Conservation (phyloP, 2,797 vertebrate genomes). For the Sardinella longiceps region DNA sequence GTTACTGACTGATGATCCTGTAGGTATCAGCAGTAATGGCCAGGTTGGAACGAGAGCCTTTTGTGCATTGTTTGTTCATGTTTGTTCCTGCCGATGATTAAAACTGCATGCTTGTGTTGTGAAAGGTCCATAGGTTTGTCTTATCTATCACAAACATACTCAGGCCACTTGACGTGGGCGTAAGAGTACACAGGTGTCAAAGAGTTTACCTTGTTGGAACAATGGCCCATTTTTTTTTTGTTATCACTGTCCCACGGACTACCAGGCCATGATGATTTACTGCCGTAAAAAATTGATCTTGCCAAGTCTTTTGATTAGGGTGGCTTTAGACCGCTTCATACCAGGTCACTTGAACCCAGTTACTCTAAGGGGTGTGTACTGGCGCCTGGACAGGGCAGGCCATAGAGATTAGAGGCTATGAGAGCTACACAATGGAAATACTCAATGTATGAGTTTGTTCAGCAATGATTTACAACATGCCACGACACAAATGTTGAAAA, state of each 20-base stretch:
- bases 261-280: background rate
- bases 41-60: background rate
- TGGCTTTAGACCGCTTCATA: background rate
- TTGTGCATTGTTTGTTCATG: background rate
- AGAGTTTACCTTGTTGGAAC: background rate
- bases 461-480: background rate
- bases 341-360: background rate
- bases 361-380: background rate
- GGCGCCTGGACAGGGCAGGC: background rate
- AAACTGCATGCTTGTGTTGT: background rate
- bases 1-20: background rate
- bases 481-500: background rate
- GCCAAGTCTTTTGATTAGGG: background rate
- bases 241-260: background rate
- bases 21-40: background rate
- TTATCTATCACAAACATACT: slow-evolving; percentile 13
- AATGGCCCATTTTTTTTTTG: background rate
- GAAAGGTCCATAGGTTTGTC: background rate
- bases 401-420: background rate
- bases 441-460: background rate
- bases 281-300: background rate
- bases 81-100: background rate
- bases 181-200: background rate
- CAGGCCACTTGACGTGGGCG: background rate
- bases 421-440: background rate